A percentile compares a stretch with the other conserved stretches of the same genome.
These are phyloP conservation scores for Cyclophora punctaria DNA, from an alignment of 2,888 invertebrate genomes.

Conservation along the genomic window DNA sequence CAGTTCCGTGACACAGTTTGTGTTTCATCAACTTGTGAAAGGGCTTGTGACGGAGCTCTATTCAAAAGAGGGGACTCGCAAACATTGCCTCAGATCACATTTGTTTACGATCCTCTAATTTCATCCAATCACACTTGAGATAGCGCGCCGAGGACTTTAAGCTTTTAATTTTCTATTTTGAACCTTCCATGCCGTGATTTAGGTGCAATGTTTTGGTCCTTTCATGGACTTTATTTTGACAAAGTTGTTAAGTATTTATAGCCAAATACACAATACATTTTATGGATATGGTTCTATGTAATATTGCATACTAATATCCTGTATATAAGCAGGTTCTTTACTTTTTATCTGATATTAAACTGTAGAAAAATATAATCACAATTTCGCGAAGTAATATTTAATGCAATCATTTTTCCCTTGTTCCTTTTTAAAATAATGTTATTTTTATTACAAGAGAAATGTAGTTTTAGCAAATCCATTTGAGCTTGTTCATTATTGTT, in stretches of 20 bases:
- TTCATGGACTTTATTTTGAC: too few relatives aligned
- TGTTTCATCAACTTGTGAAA: constrained; percentile 66
- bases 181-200: background rate
- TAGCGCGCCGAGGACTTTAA: constrained; percentile 20
- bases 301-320: too few relatives aligned
- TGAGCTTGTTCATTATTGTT: constrained; percentile 54
- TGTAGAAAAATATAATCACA: too few relatives aligned
- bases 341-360: too few relatives aligned
- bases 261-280: too few relatives aligned
- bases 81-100: constrained; percentile 48
- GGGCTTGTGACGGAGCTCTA: constrained; percentile 33
- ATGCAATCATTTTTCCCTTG: too few relatives aligned
- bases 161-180: constrained; percentile 7
- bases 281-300: too few relatives aligned
- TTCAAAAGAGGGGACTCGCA: constrained; percentile 47
- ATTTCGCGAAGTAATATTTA: too few relatives aligned
- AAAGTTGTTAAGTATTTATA: too few relatives aligned
- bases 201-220: background rate
- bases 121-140: constrained; percentile 51
- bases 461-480: constrained; percentile 40
- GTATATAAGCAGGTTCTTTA: too few relatives aligned
- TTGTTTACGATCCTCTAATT: constrained; percentile 50
- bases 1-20: constrained; percentile 65
- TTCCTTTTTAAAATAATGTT: too few relatives aligned
- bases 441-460: background rate